A percentile compares a stretch with the other conserved stretches of the same genome.
Conservation (phyloP, 2,888 invertebrate species). For the Eilema sororculum region DNA sequence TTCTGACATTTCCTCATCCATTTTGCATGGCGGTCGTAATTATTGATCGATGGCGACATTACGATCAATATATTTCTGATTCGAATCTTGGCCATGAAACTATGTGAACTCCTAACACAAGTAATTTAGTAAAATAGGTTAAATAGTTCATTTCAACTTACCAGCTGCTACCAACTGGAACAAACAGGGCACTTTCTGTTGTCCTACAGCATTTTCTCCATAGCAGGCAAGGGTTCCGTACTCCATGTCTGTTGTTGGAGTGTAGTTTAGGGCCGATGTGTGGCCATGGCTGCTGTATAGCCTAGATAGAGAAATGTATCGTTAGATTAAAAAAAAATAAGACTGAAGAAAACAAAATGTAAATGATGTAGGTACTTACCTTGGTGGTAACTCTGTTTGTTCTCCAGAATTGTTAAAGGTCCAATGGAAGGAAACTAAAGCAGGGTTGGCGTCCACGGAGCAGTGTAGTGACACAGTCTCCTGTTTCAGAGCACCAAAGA, state of each 20-base stretch:
- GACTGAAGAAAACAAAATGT: no score
- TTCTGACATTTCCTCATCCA: no score
- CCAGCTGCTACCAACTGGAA: slow-evolving; percentile 95
- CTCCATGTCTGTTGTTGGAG: slow-evolving; percentile 94
- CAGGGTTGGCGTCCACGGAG: slow-evolving; percentile 96
- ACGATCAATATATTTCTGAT: no score
- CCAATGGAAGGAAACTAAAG: slow-evolving; percentile 95
- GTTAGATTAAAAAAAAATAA: neutral
- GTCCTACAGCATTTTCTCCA: slow-evolving; percentile 94
- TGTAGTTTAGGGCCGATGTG: slow-evolving; percentile 91
- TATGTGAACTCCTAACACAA: no score
- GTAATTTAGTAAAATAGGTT: no score
- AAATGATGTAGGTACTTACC: slow-evolving; percentile 63
- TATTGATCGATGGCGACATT: no score
- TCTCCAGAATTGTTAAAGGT: slow-evolving; percentile 97
- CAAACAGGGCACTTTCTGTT: slow-evolving; percentile 93
- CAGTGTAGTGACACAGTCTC: slow-evolving; percentile 95
- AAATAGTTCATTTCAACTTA: slow-evolving; percentile 66
- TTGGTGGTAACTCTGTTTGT: slow-evolving; percentile 92
- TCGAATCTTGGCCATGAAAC: no score
- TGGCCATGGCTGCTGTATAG: slow-evolving; percentile 89
- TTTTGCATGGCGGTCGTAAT: no score
- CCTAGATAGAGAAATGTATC: slow-evolving; percentile 48
- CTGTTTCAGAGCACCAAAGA: slow-evolving; percentile 95
- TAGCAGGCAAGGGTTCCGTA: slow-evolving; percentile 96